phyloP scores from a whole-genome alignment of 2,797 vertebrate species.

The Coregonus sp. region DNA sequence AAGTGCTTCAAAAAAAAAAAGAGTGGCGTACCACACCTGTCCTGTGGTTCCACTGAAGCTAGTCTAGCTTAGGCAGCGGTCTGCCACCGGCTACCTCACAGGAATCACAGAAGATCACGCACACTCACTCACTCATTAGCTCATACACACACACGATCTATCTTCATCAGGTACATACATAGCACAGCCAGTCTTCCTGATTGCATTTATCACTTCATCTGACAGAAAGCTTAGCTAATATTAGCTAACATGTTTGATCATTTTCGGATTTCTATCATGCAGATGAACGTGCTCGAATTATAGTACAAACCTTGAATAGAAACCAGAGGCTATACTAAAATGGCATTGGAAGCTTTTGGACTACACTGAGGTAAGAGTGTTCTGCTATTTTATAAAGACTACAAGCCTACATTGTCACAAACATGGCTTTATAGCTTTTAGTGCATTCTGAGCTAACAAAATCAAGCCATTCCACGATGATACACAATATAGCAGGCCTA shows the following conservation, averaged over 20 bases:
- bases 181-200: slow-evolving; percentile 2
- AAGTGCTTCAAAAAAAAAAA: slow-evolving; percentile 38
- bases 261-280: slow-evolving; percentile 30
- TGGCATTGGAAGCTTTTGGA: slow-evolving; percentile 36
- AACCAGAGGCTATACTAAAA: slow-evolving; percentile 57
- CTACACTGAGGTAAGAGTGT: slow-evolving; percentile 27
- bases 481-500: slow-evolving; percentile 19
- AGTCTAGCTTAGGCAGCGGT: slow-evolving; percentile 18
- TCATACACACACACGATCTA: background rate
- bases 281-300: slow-evolving; percentile 24
- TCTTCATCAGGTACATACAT: slow-evolving; percentile 26
- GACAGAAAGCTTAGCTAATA: slow-evolving; percentile 28
- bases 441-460: slow-evolving; percentile 10
- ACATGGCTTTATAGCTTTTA: slow-evolving; percentile 3
- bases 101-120: slow-evolving; percentile 34
- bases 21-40: slow-evolving; percentile 53
- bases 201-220: slow-evolving; percentile 29
- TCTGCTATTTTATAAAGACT: slow-evolving; percentile 20
- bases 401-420: slow-evolving; percentile 21
- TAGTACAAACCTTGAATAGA: slow-evolving; percentile 27
- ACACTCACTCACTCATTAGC: slow-evolving; percentile 7
- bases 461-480: slow-evolving; percentile 5
- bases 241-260: slow-evolving; percentile 10
- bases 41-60: slow-evolving; percentile 41
- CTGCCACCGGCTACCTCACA: slow-evolving; percentile 51